These are phyloP conservation scores for Gorsachius magnificus DNA, from an alignment of 2,797 vertebrate species.

Conservation along the genomic window DNA sequence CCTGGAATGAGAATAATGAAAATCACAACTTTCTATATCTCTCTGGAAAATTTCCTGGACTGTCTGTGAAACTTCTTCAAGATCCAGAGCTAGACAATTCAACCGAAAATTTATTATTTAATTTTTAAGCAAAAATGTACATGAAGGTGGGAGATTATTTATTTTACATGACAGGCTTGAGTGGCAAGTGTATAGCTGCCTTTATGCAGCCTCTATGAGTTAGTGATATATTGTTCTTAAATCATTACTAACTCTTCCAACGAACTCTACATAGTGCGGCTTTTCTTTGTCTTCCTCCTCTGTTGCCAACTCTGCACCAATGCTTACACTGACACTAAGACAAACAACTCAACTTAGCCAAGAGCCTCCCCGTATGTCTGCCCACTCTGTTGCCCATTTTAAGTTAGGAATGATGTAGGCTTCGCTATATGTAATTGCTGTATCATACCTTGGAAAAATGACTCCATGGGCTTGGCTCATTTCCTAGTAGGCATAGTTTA, in stretches of 20 bases:
- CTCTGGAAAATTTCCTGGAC: not conserved
- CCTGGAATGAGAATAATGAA: not conserved
- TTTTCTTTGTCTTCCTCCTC: not conserved
- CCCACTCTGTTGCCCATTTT: not conserved
- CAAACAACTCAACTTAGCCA: not conserved
- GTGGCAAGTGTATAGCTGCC: not conserved
- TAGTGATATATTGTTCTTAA: not conserved
- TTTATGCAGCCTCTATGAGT: not conserved
- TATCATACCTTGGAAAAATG: not conserved
- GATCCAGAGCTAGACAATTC: not conserved
- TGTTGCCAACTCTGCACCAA: not conserved
- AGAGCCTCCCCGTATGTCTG: not conserved
- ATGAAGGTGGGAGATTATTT: not conserved
- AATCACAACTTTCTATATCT: not conserved
- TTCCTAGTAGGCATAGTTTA: not conserved
- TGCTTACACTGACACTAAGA: not conserved
- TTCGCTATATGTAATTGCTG: not conserved
- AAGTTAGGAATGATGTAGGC: not conserved
- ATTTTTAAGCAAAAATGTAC: not conserved
- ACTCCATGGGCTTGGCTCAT: no score
- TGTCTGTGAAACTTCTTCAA: not conserved
- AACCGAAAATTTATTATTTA: not conserved
- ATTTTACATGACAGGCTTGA: not conserved
- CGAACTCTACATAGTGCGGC: fast-evolving
- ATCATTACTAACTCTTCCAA: not conserved